phyloP scores from a whole-genome alignment of 2,113 vertebrate genomes.

The Spilogale gracilis region DNA sequence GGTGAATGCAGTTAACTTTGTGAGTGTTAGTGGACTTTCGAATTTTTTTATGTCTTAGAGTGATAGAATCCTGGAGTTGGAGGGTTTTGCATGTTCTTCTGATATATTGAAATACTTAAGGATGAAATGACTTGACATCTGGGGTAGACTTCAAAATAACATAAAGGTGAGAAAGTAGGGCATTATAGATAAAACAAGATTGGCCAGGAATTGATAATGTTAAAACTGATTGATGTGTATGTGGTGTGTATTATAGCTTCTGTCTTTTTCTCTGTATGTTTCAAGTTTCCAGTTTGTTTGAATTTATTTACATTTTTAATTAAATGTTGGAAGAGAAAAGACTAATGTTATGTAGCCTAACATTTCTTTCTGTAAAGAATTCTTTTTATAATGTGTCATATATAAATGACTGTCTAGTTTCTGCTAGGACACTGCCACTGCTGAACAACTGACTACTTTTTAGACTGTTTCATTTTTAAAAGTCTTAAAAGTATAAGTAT shows the following conservation, averaged over 20 bases:
- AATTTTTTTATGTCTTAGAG: background rate
- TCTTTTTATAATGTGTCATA: background rate
- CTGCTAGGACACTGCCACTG: background rate
- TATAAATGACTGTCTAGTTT: background rate
- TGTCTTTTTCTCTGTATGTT: background rate
- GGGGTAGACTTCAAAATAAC: conserved; percentile 46
- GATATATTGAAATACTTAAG: conserved; percentile 47
- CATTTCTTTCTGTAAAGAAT: conserved; percentile 32
- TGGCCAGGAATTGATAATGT: background rate
- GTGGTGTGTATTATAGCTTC: background rate
- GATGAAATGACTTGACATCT: conserved; percentile 26
- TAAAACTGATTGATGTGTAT: background rate
- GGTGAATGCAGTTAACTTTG: background rate
- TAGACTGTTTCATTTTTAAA: conserved; percentile 34
- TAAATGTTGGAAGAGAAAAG: background rate
- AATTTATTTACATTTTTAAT: conserved; percentile 54
- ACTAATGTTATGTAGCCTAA: background rate
- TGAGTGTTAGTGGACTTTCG: conserved; percentile 39
- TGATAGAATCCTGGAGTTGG: background rate
- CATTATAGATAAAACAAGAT: background rate
- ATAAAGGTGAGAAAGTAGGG: background rate
- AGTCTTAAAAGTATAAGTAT: background rate
- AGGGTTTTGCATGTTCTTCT: conserved; percentile 22
- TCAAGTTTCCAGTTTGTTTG: conserved; percentile 43
- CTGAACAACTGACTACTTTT: background rate